A percentile compares a stretch with the other conserved stretches of the same genome.
These are phyloP conservation scores for Neosilurus hyrtlii DNA, from an alignment of 2,797 vertebrate genomes.

Conservation along the genomic window DNA sequence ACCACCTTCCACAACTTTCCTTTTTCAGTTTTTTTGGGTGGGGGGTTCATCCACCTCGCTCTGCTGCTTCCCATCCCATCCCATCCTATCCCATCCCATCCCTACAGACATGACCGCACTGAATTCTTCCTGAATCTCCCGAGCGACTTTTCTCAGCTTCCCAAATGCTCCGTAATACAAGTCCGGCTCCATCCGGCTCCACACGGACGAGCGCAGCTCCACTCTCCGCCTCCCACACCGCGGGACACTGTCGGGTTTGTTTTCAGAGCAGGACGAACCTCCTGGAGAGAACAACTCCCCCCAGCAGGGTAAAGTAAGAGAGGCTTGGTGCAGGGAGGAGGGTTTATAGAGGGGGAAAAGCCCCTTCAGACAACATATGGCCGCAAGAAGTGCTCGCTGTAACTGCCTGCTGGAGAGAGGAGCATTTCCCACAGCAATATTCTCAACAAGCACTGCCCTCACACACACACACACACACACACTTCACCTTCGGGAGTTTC, in stretches of 20 bases:
- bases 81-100: not conserved
- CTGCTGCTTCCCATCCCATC: not conserved
- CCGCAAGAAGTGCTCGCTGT: conserved; percentile 1
- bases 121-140: not conserved
- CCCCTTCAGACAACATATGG: conserved; percentile 38
- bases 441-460: conserved; percentile 11
- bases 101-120: not conserved
- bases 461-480: not conserved
- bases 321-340: not conserved
- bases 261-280: conserved; percentile 25
- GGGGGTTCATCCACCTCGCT: not conserved
- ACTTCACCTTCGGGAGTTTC: conserved; percentile 18
- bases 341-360: conserved; percentile 10
- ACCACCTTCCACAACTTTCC: not conserved
- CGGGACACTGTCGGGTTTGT: not conserved
- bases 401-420: conserved; percentile 30
- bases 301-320: not conserved
- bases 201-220: conserved; percentile 4
- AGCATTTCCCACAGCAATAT: conserved; percentile 34
- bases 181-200: not conserved
- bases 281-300: not conserved
- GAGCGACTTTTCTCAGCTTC: not conserved
- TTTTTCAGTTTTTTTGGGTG: not conserved
- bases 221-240: conserved; percentile 24
- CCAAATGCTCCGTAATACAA: conserved; percentile 9